These are phyloP conservation scores for Ormyrus pomaceus DNA, from an alignment of 2,888 invertebrate genomes.

Conservation along the genomic window DNA sequence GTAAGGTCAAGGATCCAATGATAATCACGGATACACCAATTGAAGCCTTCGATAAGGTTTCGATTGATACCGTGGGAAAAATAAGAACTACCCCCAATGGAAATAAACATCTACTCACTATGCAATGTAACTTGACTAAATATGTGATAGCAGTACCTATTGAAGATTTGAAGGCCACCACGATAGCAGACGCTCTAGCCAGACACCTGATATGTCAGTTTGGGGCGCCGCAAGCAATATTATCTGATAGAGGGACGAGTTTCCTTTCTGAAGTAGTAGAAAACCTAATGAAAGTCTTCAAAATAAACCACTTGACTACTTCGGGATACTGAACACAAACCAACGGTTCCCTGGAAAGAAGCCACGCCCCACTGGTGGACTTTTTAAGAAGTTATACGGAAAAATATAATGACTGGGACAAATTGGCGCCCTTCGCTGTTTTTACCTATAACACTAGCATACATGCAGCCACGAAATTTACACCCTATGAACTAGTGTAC, in stretches of 20 bases:
- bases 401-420: too few relatives aligned
- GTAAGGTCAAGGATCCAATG: conserved; percentile 55
- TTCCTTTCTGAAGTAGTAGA: background rate
- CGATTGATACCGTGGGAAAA: conserved; percentile 50
- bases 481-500: background rate
- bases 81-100: background rate
- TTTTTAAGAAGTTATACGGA: background rate
- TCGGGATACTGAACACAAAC: background rate
- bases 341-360: background rate
- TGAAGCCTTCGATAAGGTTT: conserved; percentile 53
- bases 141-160: too few relatives aligned
- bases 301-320: too few relatives aligned
- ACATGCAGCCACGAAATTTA: conserved; percentile 9
- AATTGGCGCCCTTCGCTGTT: too few relatives aligned
- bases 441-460: background rate
- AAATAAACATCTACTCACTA: background rate
- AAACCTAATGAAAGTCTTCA: background rate
- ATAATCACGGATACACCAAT: conserved; percentile 55
- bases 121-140: background rate
- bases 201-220: too few relatives aligned
- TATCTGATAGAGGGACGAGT: background rate
- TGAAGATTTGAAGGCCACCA: too few relatives aligned
- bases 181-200: too few relatives aligned
- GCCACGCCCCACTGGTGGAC: background rate
- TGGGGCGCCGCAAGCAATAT: conserved; percentile 12